A percentile compares a stretch with the other conserved stretches of the same genome.
These are phyloP conservation scores for Archaeoteleia sp. DNA, from an alignment of 2,888 invertebrate genomes.

Conservation along the genomic window DNA sequence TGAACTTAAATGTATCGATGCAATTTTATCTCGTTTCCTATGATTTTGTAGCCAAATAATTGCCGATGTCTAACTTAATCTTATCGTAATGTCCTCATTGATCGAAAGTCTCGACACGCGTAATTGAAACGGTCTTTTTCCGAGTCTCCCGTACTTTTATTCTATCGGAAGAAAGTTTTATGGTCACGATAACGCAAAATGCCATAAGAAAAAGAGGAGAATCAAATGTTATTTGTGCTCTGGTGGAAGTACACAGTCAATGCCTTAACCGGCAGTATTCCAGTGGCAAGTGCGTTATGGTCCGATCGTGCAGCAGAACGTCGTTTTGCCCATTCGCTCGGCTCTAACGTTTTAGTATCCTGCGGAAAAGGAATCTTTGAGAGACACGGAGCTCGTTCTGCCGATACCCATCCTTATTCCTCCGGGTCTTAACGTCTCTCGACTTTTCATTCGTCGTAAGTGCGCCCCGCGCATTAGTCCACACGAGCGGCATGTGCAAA, in stretches of 20 bases:
- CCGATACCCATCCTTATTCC: constrained; percentile 40
- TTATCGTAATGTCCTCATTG: too few relatives aligned
- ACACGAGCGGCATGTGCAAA: constrained; percentile 1
- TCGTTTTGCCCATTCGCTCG: constrained; percentile 33
- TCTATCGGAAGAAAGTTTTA: too few relatives aligned
- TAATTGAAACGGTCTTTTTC: too few relatives aligned
- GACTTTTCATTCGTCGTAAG: constrained; percentile 44
- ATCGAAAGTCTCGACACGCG: too few relatives aligned
- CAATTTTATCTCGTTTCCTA: too few relatives aligned
- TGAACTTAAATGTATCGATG: too few relatives aligned
- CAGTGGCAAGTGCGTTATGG: constrained; percentile 7
- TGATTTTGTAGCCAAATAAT: too few relatives aligned
- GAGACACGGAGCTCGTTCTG: constrained; percentile 33
- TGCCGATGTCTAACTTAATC: too few relatives aligned
- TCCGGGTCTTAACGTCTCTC: constrained; percentile 34
- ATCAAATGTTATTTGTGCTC: too few relatives aligned
- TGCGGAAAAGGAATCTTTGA: constrained; percentile 36
- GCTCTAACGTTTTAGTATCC: constrained; percentile 34
- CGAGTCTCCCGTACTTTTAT: too few relatives aligned
- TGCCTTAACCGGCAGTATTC: constrained; percentile 4
- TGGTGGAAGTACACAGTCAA: background rate
- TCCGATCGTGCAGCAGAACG: constrained; percentile 29
- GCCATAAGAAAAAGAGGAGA: too few relatives aligned
- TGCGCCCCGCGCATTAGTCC: background rate
- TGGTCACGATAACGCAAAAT: too few relatives aligned